A percentile compares a stretch with the other conserved stretches of the same genome.
Conservation (phyloP, 2,888 invertebrate species). For the Malacosoma neustria region DNA sequence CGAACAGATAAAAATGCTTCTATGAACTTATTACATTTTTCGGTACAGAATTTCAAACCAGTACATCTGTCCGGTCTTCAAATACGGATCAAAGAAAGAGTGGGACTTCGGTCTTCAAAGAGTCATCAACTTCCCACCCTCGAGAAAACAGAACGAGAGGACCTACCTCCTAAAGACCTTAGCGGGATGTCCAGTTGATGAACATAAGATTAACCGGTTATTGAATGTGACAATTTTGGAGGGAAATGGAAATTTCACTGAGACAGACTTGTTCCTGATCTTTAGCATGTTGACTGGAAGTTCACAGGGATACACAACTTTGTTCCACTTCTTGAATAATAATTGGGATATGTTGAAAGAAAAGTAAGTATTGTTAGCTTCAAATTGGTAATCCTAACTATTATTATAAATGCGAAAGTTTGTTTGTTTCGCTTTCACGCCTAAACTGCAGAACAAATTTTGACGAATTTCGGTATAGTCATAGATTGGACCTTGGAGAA, state of each 20-base stretch:
- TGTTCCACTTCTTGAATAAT: conserved; percentile 81
- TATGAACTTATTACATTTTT: too few relatives aligned
- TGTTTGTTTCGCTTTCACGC: too few relatives aligned
- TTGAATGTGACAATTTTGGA: conserved; percentile 82
- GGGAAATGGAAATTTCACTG: conserved; percentile 82
- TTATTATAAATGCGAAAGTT: too few relatives aligned
- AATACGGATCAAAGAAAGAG: conserved; percentile 85
- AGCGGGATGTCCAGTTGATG: conserved; percentile 85
- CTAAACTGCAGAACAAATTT: too few relatives aligned
- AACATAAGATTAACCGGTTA: conserved; percentile 77
- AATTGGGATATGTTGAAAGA: conserved; percentile 81
- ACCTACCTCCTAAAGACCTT: conserved; percentile 85
- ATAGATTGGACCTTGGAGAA: too few relatives aligned
- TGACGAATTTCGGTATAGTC: too few relatives aligned
- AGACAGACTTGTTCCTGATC: conserved; percentile 83
- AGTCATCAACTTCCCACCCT: conserved; percentile 82
- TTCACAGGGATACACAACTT: conserved; percentile 80
- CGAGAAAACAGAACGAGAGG: conserved; percentile 82
- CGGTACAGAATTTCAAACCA: conserved; percentile 79
- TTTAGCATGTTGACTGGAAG: conserved; percentile 84
- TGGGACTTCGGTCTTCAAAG: conserved; percentile 89
- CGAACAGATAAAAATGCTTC: too few relatives aligned
- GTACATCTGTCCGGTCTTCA: conserved; percentile 87
- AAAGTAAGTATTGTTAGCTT: conserved; percentile 71
- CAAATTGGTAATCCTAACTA: too few relatives aligned